Base-by-base conservation (phyloP, 2,888 invertebrate genomes). In the Pycnomerus fuliginosus region DNA sequence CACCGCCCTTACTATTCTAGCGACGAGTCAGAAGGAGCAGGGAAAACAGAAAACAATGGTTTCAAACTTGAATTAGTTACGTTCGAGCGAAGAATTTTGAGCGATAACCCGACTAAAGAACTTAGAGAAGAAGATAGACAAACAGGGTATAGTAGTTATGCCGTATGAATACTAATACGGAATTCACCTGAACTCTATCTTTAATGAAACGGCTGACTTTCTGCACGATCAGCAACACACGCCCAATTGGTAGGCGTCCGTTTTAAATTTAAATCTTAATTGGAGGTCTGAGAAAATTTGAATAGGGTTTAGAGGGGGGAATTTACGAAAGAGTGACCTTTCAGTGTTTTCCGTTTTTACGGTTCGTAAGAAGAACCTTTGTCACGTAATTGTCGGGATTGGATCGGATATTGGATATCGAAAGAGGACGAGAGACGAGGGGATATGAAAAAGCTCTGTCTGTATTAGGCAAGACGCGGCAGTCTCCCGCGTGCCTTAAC, bases 31-130 rank as follows among this genome's bases (percentile, higher is more conserved):
- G 17, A 27, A 10, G 20, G 24, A 27, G 48, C 49, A 56, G 51
- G 53, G 56, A 50, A 52, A 53, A 57, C 56, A 52, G 56, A 60
- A 67, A 70, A 70, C 69, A 71, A 70, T 68, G 65, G 70, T 70
- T 68, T 70, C 65, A 65, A 71, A 72, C 65, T 72, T 72, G 72
- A 72, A 72, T 72, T 72, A 72, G 72, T 69, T 70, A 65, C 69
- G 70, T 69, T 71, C 71, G 71, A 70, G 68, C 60, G 60, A 64
- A 68, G 72, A 72, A 72, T 72, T 71, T 69, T 68, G 70, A 72
- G 67, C 70, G 70, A 71, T 69, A 70, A 68, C 68, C 70, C 68
- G 69, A 62, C 64, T 62, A 62, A 70, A 71, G 70, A 69, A 70
- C 67, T 69, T 68, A 60, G 49, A 58, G 62, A 61, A 60, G 64